phyloP scores from a whole-genome alignment of 1,140 invertebrate species.

The Calosoma granatense region DNA sequence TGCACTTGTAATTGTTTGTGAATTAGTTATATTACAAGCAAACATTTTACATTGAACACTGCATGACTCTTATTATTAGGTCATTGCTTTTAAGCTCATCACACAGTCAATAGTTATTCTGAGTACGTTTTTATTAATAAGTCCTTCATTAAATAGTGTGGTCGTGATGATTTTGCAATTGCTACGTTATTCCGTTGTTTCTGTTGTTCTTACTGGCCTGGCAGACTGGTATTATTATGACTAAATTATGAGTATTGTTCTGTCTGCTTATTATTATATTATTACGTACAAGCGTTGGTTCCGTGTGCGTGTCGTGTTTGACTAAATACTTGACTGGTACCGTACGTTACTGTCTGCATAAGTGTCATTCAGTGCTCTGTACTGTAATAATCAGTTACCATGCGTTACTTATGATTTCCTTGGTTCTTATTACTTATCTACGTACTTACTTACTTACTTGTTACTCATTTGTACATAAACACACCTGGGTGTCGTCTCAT shows the following conservation, averaged over 20 bases:
- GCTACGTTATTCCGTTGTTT: too few relatives aligned
- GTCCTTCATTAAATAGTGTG: slow-evolving; percentile 8
- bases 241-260: background rate
- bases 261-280: too few relatives aligned
- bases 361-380: background rate
- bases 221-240: too few relatives aligned
- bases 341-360: too few relatives aligned
- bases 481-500: background rate
- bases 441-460: background rate
- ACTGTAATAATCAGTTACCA: background rate
- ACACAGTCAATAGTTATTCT: slow-evolving; percentile 5
- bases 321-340: too few relatives aligned
- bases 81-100: slow-evolving; percentile 7
- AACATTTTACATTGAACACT: slow-evolving; percentile 9
- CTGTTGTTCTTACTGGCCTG: background rate
- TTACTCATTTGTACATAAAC: background rate
- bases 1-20: slow-evolving; percentile 7
- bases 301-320: too few relatives aligned
- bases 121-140: slow-evolving; percentile 7
- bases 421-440: background rate
- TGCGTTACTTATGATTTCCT: background rate
- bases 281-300: too few relatives aligned
- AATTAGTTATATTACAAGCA: background rate
- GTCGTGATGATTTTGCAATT: background rate
- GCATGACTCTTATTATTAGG: slow-evolving; percentile 7